Base-by-base conservation (phyloP, 2,888 invertebrate species). In the Lasius fuliginosus region DNA sequence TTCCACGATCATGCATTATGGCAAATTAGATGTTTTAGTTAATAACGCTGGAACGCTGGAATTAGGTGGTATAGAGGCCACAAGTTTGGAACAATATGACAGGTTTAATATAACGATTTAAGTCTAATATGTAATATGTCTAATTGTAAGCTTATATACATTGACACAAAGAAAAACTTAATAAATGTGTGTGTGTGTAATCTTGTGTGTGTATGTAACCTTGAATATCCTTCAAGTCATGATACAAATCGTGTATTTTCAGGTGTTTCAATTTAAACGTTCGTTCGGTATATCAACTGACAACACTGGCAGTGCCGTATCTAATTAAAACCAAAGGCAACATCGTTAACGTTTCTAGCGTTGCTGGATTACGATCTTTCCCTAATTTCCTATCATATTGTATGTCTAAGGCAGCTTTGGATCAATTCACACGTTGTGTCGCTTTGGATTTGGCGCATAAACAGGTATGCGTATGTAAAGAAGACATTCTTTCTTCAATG, bases 341-440 rank as follows among this genome's bases (percentile, higher is more conserved):
- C 89, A 97, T 99, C 90, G 99, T 99, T 0, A 99, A 99, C 94
- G 98, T 99, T 0, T 99, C 99, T 1, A 99, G 99, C 94, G 98
- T 99, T 0, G 98, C 97, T 92, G 99, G 99, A 3, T 96, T 98
- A 36, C 96, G 99, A 92, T 97, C 99, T 67, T 99, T 99, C 94
- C 97, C 99, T 2, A 98, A 98, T 9, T 97, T 99, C 0, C 95
- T 99, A 64, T 98, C 99, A 0, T 99, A 99, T 94, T 97, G 97
- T 90, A 97, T 99, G 94, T 98, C 99, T 0, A 99, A 99, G 95
- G 96, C 98, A 60, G 98, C 99, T 1, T 96, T 99, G 0, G 99
- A 99, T 95, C 99, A 99, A 94, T 97, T 99, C 88, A 99, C 99
- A 0, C 96, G 98, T 91, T 99, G 99, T 95, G 96, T 97, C 2